Evolutionary conservation across 2,797 vertebrate species (phyloP).

Genomic region (Alauda arvensis): DNA sequence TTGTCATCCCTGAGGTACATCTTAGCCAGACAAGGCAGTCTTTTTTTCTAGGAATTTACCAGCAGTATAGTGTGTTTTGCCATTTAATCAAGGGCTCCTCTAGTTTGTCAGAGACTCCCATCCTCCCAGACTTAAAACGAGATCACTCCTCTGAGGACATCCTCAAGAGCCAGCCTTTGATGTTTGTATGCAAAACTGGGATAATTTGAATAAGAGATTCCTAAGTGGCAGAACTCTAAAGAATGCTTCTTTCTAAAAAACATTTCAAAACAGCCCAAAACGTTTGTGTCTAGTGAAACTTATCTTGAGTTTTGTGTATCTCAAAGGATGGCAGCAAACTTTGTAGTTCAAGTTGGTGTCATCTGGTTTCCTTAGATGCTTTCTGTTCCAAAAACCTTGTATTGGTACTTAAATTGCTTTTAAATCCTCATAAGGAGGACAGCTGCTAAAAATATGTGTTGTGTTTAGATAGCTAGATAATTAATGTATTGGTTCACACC

Average conservation of each 20-base stretch:
- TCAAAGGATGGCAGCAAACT: constrained; percentile 2
- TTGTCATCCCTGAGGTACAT: neutral
- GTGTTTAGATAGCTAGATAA: neutral
- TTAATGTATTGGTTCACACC: neutral
- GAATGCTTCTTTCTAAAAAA: neutral
- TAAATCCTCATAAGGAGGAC: neutral
- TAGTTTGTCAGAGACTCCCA: neutral
- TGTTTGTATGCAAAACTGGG: neutral
- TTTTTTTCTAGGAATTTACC: constrained; percentile 17
- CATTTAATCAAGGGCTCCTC: neutral
- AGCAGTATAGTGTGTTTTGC: neutral
- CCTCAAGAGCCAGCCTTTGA: neutral
- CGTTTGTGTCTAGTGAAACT: neutral
- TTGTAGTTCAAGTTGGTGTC: neutral
- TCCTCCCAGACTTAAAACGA: neutral
- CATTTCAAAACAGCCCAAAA: neutral
- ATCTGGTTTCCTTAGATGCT: neutral
- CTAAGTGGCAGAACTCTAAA: neutral
- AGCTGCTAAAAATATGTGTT: constrained; percentile 1
- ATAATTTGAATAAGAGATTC: constrained; percentile 5
- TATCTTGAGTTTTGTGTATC: neutral
- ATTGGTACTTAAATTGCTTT: constrained; percentile 11
- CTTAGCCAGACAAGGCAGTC: neutral
- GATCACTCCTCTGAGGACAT: constrained; percentile 14
- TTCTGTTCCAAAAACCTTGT: neutral